A percentile compares a stretch with the other conserved stretches of the same genome.
Evolutionary conservation across 2,888 invertebrate species (phyloP).

Genomic region (Physocephala rufipes): DNA sequence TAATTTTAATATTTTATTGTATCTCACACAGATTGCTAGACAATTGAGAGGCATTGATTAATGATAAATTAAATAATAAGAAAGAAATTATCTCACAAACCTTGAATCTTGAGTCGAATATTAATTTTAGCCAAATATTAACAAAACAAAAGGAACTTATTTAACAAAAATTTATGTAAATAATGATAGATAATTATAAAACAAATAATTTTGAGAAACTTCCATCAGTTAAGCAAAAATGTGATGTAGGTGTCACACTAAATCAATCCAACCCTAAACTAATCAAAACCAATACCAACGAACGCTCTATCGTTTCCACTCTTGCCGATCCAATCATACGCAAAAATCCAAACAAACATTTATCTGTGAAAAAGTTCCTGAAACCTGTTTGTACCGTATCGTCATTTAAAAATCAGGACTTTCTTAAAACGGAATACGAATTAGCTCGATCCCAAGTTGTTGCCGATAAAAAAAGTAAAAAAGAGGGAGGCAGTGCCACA

Average conservation of each 20-base stretch:
- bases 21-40: neutral
- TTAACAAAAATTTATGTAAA: slow-evolving; percentile 46
- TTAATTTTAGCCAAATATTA: slow-evolving; percentile 29
- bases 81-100: slow-evolving; percentile 32
- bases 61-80: slow-evolving; percentile 28
- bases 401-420: slow-evolving; percentile 61
- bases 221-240: slow-evolving; percentile 55
- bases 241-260: slow-evolving; percentile 42
- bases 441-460: slow-evolving; percentile 62
- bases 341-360: slow-evolving; percentile 8
- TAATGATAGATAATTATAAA: slow-evolving; percentile 62
- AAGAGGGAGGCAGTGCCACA: neutral
- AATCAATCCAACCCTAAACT: slow-evolving; percentile 33
- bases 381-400: slow-evolving; percentile 42
- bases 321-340: neutral
- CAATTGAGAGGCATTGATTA: slow-evolving; percentile 27
- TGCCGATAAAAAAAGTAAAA: neutral
- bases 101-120: slow-evolving; percentile 16
- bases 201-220: slow-evolving; percentile 59
- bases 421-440: slow-evolving; percentile 63
- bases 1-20: slow-evolving; percentile 15
- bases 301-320: neutral
- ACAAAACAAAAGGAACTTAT: slow-evolving; percentile 38
- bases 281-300: slow-evolving; percentile 14
- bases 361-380: slow-evolving; percentile 11